These are phyloP conservation scores for Ypsolopha scabrella DNA, from an alignment of 2,888 invertebrate species.

Conservation along the genomic window DNA sequence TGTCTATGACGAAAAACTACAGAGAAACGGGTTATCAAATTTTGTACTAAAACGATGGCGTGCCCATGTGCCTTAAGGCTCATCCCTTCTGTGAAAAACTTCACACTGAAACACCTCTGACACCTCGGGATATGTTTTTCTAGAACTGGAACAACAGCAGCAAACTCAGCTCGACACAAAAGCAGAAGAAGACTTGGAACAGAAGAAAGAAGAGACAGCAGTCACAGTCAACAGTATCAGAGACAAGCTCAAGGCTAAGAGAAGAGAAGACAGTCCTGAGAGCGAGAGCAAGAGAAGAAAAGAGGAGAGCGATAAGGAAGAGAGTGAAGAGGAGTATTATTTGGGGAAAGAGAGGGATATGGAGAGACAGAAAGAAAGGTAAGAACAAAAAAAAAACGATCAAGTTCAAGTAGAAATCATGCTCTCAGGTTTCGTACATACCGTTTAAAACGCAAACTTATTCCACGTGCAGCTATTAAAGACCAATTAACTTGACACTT, in stretches of 20 bases:
- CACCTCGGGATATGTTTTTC: not conserved
- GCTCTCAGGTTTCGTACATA: not conserved
- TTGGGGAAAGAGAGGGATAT: conserved; percentile 74
- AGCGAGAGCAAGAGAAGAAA: conserved; percentile 18
- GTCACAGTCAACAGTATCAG: conserved; percentile 44
- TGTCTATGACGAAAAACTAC: no score
- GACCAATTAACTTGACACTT: no score
- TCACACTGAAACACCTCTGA: not conserved
- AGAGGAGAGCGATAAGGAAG: conserved; percentile 24
- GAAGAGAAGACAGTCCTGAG: conserved; percentile 27
- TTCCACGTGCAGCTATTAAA: no score
- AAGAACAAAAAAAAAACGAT: conserved; percentile 14
- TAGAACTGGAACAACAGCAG: conserved; percentile 43
- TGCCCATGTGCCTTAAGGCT: no score
- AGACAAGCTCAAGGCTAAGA: conserved; percentile 37
- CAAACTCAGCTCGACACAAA: conserved; percentile 32
- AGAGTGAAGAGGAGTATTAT: conserved; percentile 67
- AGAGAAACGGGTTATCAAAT: no score
- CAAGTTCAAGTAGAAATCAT: not conserved
- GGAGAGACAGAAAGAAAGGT: conserved; percentile 72
- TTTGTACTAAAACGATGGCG: no score
- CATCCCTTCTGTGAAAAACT: no score
- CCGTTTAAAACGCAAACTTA: no score
- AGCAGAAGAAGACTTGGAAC: conserved; percentile 25
- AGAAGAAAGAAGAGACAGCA: conserved; percentile 35